phyloP scores from a whole-genome alignment of 2,888 invertebrate genomes.

The Chelonus formosanus region DNA sequence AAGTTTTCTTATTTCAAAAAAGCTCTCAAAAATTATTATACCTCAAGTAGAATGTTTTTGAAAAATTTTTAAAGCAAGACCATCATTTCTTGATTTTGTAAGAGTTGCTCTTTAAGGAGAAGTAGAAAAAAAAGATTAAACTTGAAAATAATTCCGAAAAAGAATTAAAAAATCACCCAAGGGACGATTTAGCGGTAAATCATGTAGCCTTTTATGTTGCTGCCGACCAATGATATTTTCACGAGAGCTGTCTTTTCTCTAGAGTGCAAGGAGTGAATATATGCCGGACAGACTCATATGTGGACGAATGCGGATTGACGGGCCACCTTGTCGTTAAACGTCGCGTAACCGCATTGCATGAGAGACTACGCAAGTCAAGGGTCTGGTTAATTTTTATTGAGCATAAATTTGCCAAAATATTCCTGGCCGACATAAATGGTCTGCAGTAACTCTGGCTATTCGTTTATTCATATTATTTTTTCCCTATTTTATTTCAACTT shows the following conservation, averaged over 20 bases:
- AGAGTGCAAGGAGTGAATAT: conserved; percentile 1
- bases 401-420: conserved; percentile 66
- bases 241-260: not conserved
- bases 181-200: too few relatives aligned
- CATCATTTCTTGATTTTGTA: too few relatives aligned
- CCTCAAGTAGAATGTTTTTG: too few relatives aligned
- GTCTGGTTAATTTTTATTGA: conserved; percentile 65
- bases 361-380: conserved; percentile 40
- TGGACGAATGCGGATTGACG: conserved; percentile 40
- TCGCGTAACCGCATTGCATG: conserved; percentile 41
- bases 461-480: conserved; percentile 18
- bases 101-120: too few relatives aligned
- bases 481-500: not conserved
- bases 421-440: conserved; percentile 63
- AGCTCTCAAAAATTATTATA: too few relatives aligned
- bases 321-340: conserved; percentile 52
- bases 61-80: too few relatives aligned
- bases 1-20: too few relatives aligned
- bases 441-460: conserved; percentile 53
- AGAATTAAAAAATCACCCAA: too few relatives aligned
- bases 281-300: conserved; percentile 17
- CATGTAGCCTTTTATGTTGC: too few relatives aligned
- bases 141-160: too few relatives aligned
- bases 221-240: too few relatives aligned
- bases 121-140: too few relatives aligned